Percentiles rank a stretch among this genome's conserved stretches.
phyloP scores from a whole-genome alignment of 2,888 invertebrate genomes.

The Caenorhabditis japonica region DNA sequence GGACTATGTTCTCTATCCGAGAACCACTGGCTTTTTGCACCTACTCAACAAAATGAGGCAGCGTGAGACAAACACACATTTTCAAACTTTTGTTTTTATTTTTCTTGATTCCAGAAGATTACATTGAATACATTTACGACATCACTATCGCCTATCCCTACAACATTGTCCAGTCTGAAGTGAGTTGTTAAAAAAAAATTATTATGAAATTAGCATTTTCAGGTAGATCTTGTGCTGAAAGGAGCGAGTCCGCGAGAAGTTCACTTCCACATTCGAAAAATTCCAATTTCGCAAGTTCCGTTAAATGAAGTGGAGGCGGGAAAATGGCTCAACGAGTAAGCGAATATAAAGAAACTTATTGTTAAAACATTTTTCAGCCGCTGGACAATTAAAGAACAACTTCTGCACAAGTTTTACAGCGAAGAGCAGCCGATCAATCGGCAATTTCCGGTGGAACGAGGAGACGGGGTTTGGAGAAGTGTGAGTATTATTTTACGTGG shows the following conservation, averaged over 20 bases:
- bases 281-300: constrained; percentile 74
- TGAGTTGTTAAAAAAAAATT: too few species aligned
- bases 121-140: constrained; percentile 87
- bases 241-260: constrained; percentile 86
- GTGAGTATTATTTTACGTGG: too few species aligned
- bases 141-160: constrained; percentile 88
- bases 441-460: constrained; percentile 63
- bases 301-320: constrained; percentile 57
- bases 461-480: constrained; percentile 65
- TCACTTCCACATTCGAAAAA: constrained; percentile 84
- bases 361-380: constrained; percentile 24
- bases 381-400: constrained; percentile 71
- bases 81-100: not conserved
- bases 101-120: constrained; percentile 79
- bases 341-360: not conserved
- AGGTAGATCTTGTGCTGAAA: constrained; percentile 81
- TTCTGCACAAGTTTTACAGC: constrained; percentile 67
- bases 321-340: constrained; percentile 68
- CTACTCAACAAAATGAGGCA: constrained; percentile 80
- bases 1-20: constrained; percentile 86
- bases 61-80: too few species aligned
- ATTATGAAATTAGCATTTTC: constrained; percentile 5
- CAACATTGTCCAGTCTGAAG: constrained; percentile 85
- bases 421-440: constrained; percentile 65
- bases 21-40: constrained; percentile 85